Percentiles rank a stretch among this genome's conserved stretches.
Evolutionary conservation across 1,140 invertebrate species (phyloP).

Genomic region (Drosophila dunni): DNA sequence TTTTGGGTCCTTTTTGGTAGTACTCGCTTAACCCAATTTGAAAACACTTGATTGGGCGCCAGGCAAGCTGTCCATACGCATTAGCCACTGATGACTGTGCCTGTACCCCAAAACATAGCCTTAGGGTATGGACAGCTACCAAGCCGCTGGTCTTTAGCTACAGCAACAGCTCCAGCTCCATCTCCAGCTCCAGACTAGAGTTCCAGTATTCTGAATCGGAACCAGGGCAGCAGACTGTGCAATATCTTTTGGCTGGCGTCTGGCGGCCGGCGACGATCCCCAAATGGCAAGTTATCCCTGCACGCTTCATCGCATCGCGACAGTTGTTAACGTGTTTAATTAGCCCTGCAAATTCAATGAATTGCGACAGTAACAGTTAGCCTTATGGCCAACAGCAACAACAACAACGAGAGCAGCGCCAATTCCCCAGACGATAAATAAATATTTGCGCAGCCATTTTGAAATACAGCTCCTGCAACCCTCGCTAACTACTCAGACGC

Average conservation of each 20-base stretch:
- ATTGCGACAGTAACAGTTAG: constrained; percentile 82
- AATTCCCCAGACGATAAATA: constrained; percentile 63
- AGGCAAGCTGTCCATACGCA: constrained; percentile 70
- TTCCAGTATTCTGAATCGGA: constrained; percentile 15
- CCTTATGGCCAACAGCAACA: constrained; percentile 62
- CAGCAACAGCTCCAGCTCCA: too few relatives aligned
- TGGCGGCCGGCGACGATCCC: constrained; percentile 58
- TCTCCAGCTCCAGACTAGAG: neutral
- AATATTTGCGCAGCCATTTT: constrained; percentile 84
- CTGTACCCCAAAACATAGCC: neutral
- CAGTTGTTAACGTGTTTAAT: constrained; percentile 83
- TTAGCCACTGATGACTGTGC: constrained; percentile 48
- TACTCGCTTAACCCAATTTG: constrained; percentile 71
- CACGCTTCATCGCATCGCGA: constrained; percentile 74
- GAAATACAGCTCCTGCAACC: constrained; percentile 57
- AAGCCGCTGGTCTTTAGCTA: constrained; percentile 83
- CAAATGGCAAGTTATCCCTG: constrained; percentile 73
- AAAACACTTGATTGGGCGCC: constrained; percentile 84
- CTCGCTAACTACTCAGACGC: constrained; percentile 5
- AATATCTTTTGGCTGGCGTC: constrained; percentile 37
- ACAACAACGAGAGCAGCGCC: constrained; percentile 35
- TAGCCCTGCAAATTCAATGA: constrained; percentile 82
- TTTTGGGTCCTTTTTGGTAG: neutral
- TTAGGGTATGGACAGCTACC: constrained; percentile 67
- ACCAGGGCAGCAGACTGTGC: constrained; percentile 55